Evolutionary conservation across 2,797 vertebrate species (phyloP).

Genomic region (Diceros bicornis): DNA sequence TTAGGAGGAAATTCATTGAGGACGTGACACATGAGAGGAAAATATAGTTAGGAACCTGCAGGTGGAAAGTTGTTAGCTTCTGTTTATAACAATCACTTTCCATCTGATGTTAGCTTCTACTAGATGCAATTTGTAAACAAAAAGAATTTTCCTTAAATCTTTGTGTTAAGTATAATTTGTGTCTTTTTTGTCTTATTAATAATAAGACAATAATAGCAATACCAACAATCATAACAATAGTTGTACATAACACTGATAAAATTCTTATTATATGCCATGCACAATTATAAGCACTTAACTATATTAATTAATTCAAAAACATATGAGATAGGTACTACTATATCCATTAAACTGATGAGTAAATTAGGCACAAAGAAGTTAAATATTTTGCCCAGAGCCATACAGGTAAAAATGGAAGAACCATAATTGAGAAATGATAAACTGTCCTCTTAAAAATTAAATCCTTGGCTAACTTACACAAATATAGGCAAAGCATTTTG

Average conservation of each 20-base stretch:
- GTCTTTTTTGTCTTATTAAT: neutral
- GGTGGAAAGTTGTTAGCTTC: neutral
- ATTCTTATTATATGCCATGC: neutral
- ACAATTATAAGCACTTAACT: neutral
- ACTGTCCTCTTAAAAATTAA: slow-evolving; percentile 22
- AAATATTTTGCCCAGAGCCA: neutral
- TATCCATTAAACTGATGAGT: neutral
- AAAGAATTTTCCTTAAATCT: neutral
- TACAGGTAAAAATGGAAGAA: neutral
- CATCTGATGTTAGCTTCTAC: neutral
- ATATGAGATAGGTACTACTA: neutral
- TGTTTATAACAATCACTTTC: neutral
- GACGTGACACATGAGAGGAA: neutral
- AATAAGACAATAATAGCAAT: neutral
- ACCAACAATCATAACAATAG: neutral
- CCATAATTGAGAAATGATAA: neutral
- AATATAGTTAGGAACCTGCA: neutral
- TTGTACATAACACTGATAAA: neutral
- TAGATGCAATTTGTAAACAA: neutral
- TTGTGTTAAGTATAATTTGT: neutral
- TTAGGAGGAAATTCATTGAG: neutral
- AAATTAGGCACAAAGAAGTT: neutral
- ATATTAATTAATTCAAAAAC: neutral
- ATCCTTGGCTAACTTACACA: neutral
- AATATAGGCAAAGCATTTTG: neutral